phyloP scores from a whole-genome alignment of 2,797 vertebrate genomes.

The Lateolabrax maculatus region DNA sequence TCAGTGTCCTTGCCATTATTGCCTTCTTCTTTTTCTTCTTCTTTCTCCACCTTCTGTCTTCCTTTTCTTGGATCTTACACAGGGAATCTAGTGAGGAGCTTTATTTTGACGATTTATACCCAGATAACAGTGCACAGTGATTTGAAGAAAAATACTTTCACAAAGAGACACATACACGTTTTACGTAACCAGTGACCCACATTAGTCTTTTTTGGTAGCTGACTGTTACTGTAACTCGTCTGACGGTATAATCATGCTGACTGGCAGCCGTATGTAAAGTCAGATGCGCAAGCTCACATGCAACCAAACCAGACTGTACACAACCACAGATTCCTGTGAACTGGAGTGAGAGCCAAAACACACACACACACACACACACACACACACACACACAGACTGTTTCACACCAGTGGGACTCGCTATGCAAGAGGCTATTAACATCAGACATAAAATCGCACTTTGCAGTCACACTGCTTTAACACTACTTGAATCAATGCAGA shows the following conservation, averaged over 20 bases:
- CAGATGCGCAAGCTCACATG: conserved; percentile 44
- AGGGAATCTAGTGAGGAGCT: background rate
- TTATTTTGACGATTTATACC: conserved; percentile 5
- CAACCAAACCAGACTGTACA: conserved; percentile 43
- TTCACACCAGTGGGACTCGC: conserved; percentile 42
- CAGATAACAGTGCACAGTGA: conserved; percentile 3
- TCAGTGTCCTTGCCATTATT: conserved; percentile 57
- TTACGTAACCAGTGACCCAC: conserved; percentile 16
- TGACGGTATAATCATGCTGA: conserved; percentile 34
- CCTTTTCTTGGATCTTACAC: background rate
- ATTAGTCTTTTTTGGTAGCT: conserved; percentile 30
- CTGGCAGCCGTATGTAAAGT: conserved; percentile 52
- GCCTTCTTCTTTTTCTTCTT: conserved; percentile 10
- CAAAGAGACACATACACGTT: background rate
- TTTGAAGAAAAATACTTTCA: background rate
- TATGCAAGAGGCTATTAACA: conserved; percentile 34
- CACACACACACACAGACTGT: conserved; percentile 18
- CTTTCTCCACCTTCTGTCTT: background rate
- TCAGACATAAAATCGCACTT: conserved; percentile 41
- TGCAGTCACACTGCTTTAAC: conserved; percentile 27
- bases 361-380: conserved; percentile 15
- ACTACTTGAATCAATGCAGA: conserved; percentile 33
- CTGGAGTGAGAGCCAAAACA: conserved; percentile 43
- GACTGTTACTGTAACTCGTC: conserved; percentile 34
- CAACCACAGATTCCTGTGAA: conserved; percentile 61